These are phyloP conservation scores for Heliconius erato DNA, from an alignment of 2,888 invertebrate genomes.

Conservation along the genomic window DNA sequence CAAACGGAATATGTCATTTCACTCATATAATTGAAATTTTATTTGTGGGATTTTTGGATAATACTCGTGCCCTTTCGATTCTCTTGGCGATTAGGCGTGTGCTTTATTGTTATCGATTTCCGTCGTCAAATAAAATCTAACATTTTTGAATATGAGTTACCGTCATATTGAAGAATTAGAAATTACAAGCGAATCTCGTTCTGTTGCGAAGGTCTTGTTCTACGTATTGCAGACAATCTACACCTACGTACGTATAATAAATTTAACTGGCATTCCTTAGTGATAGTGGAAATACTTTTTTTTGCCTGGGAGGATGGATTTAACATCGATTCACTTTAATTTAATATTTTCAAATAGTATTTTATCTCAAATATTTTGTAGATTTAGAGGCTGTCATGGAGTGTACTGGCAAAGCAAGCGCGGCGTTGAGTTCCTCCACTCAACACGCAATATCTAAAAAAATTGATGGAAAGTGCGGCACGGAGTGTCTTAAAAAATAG, in stretches of 20 bases:
- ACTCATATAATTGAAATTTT: conserved; percentile 82
- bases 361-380: too few relatives aligned
- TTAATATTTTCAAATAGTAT: too few relatives aligned
- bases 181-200: not conserved
- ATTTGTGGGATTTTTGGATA: conserved; percentile 83
- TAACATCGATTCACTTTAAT: too few relatives aligned
- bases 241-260: not conserved
- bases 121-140: not conserved
- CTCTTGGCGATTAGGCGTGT: conserved; percentile 54
- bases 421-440: too few relatives aligned
- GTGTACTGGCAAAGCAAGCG: too few relatives aligned
- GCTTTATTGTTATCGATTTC: conserved; percentile 52
- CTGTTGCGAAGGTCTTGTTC: not conserved
- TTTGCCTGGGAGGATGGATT: too few relatives aligned
- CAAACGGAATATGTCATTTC: conserved; percentile 86
- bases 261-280: not conserved
- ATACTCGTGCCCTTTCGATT: conserved; percentile 68
- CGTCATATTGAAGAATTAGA: not conserved
- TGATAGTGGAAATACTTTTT: too few relatives aligned
- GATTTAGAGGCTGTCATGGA: too few relatives aligned
- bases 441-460: too few relatives aligned
- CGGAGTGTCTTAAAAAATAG: too few relatives aligned
- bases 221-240: not conserved
- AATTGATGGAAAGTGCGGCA: too few relatives aligned
- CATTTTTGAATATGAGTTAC: not conserved